phyloP scores from a whole-genome alignment of 2,113 vertebrate species.

The Cyprinus carpio region DNA sequence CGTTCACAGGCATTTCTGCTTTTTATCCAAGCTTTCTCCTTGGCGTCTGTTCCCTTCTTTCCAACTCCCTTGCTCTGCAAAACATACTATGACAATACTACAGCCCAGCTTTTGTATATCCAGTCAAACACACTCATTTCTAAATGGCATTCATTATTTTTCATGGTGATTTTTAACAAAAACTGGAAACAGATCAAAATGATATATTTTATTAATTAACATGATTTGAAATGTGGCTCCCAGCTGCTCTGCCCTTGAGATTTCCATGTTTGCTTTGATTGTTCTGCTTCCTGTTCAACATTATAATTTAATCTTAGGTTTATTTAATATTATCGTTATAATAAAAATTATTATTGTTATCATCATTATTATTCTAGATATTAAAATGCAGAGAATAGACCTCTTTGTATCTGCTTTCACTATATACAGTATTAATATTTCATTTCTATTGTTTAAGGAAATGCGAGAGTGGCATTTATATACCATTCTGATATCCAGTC shows the following conservation, averaged over 20 bases:
- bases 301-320: neutral
- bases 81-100: slow-evolving; percentile 72
- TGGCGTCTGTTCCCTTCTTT: slow-evolving; percentile 65
- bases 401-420: neutral
- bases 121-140: slow-evolving; percentile 72
- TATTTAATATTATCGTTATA: too few species aligned
- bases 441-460: slow-evolving; percentile 22
- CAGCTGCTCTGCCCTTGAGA: slow-evolving; percentile 68
- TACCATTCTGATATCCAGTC: slow-evolving; percentile 41
- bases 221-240: slow-evolving; percentile 71
- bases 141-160: slow-evolving; percentile 73
- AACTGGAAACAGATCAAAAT: slow-evolving; percentile 65
- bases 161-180: slow-evolving; percentile 66
- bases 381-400: neutral
- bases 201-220: slow-evolving; percentile 78
- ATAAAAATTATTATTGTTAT: too few species aligned
- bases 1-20: slow-evolving; percentile 64
- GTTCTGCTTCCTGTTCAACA: neutral
- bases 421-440: slow-evolving; percentile 32
- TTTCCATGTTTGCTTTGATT: neutral
- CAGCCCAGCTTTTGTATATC: slow-evolving; percentile 69
- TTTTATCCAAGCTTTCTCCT: slow-evolving; percentile 74
- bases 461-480: slow-evolving; percentile 53
- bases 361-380: neutral
- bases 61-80: slow-evolving; percentile 64